Base-by-base conservation (phyloP, 2,113 vertebrate species). In the Rhinoderma darwinii region DNA sequence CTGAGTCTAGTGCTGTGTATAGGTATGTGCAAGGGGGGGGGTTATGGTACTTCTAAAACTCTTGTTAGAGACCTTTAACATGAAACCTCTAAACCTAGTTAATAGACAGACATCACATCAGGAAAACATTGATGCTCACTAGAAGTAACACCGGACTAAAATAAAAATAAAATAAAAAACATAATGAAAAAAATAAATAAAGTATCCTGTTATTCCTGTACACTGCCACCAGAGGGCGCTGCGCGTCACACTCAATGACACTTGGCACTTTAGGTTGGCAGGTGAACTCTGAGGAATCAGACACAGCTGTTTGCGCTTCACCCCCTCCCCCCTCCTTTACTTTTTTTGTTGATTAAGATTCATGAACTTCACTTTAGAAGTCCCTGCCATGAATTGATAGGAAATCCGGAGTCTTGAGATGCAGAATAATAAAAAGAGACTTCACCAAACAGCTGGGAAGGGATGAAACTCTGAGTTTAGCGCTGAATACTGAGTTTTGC, bases 221-320 rank as follows among this genome's bases (percentile, higher is more conserved):
- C 17, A 54, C 25, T 2, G 86, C 86, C 94, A 83, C 93, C 80
- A 90, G 94, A 93, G 91, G 93, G 93, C 92, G 92, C 92, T 92
- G 92, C 56, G 88, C 70, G 83, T 89, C 93, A 91, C 88, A 75
- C 85, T 89, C 90, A 90, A 72, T 83, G 89, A 83, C 54, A 78
- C 91, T 88, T 86, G 84, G 89, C 88, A 85, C 90, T 86, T 90
- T 72, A 32, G 88, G 86, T 22, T 89, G 93, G 88, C 68, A 92
- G 92, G 90, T 91, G 91, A 92, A 92, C 79, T 44, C 82, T 30
- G 22, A 88, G 81, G 88, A 89, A 86, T 74, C 89, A 92, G 88
- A 90, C 91, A 88, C 85, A 66, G 88, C 88, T 88, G 88, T 81
- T 73, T 86, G 20, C 66, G 14, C 63, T 70, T 73, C 78, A 56